phyloP scores from a whole-genome alignment of 2,113 vertebrate genomes.

The Menura novaehollandiae region DNA sequence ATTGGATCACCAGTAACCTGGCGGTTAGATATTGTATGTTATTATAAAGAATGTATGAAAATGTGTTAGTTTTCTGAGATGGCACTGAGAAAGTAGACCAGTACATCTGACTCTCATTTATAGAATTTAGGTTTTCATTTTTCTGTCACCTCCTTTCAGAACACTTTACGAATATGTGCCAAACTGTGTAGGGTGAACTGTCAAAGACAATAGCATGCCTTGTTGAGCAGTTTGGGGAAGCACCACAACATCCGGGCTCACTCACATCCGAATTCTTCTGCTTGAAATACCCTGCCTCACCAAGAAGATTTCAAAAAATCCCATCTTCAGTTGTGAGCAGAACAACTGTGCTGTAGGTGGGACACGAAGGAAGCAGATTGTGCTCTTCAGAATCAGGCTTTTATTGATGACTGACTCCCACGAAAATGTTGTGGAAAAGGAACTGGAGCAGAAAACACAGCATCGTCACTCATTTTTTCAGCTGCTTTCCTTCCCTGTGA shows the following conservation, averaged over 20 bases:
- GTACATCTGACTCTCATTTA: neutral
- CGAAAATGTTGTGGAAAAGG: neutral
- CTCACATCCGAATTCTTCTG: neutral
- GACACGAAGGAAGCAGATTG: neutral
- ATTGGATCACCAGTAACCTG: neutral
- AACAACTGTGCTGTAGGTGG: neutral
- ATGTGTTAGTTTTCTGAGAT: neutral
- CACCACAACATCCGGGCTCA: accelerated
- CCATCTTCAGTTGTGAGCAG: neutral
- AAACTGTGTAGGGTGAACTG: neutral
- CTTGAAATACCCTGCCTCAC: neutral
- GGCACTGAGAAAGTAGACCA: neutral
- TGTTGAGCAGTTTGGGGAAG: neutral
- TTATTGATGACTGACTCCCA: neutral
- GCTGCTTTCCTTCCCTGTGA: neutral
- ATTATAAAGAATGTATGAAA: neutral
- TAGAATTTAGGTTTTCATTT: neutral
- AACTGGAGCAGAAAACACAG: neutral
- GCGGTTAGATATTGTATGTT: neutral
- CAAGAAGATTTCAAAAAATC: neutral
- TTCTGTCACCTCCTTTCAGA: neutral
- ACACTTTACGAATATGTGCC: neutral
- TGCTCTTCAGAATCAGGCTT: neutral
- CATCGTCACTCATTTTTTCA: accelerated
- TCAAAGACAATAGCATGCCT: neutral